phyloP scores from a whole-genome alignment of 2,113 vertebrate genomes.

The Arvicanthis niloticus region DNA sequence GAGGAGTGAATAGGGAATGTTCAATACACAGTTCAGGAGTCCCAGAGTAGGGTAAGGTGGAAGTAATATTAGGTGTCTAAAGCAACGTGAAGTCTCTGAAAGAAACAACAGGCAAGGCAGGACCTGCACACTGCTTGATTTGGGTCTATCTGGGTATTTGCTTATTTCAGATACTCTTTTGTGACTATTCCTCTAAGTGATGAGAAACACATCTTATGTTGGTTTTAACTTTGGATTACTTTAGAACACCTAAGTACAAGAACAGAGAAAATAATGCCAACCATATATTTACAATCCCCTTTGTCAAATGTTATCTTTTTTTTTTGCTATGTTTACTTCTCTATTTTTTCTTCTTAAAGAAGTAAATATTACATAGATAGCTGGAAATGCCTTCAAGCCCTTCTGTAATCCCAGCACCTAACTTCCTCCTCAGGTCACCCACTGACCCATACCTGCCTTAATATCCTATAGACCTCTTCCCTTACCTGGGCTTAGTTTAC shows the following conservation, averaged over 20 bases:
- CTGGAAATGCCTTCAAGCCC: neutral
- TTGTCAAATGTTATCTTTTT: conserved; percentile 33
- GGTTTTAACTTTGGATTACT: neutral
- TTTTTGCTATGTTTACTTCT: neutral
- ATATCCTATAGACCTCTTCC: neutral
- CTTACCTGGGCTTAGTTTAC: neutral
- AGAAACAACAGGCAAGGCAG: neutral
- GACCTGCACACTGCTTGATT: neutral
- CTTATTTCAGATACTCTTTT: neutral
- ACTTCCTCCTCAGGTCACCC: neutral
- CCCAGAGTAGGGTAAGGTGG: accelerated
- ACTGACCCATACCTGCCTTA: neutral
- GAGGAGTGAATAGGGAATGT: neutral
- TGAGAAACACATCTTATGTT: neutral
- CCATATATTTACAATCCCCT: neutral
- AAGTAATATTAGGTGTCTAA: neutral
- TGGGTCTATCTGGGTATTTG: neutral
- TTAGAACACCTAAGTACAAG: neutral
- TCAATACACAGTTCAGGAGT: neutral
- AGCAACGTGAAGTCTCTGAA: neutral
- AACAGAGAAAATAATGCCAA: neutral
- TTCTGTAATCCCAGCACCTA: neutral
- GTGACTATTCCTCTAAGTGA: neutral
- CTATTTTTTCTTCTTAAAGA: neutral
- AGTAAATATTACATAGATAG: neutral